phyloP scores from a whole-genome alignment of 1,140 invertebrate genomes.

The Ditylenchus dipsaci region DNA sequence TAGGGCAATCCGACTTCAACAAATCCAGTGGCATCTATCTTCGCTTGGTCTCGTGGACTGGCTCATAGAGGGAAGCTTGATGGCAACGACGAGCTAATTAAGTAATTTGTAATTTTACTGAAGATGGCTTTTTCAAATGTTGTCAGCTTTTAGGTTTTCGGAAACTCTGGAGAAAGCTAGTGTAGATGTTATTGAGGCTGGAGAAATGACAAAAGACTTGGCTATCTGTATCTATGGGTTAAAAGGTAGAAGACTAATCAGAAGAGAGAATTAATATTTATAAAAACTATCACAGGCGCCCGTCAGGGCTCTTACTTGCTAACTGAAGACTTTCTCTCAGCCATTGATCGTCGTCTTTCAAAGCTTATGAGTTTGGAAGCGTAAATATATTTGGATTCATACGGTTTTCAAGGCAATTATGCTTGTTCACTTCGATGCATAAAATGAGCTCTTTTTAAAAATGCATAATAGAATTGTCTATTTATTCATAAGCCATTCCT shows the following conservation, averaged over 20 bases:
- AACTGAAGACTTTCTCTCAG: slow-evolving; percentile 51
- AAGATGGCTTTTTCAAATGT: slow-evolving; percentile 19
- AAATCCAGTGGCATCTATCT: slow-evolving; percentile 77
- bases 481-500: no score
- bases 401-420: no score
- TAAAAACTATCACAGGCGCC: slow-evolving; percentile 14
- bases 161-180: slow-evolving; percentile 81
- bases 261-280: not conserved
- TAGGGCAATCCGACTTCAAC: slow-evolving; percentile 54
- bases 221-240: slow-evolving; percentile 91
- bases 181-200: slow-evolving; percentile 85
- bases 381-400: not conserved
- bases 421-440: no score
- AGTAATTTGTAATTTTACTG: slow-evolving; percentile 30
- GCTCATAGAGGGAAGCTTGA: slow-evolving; percentile 87
- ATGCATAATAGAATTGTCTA: no score
- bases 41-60: slow-evolving; percentile 90
- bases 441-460: no score
- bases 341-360: slow-evolving; percentile 33
- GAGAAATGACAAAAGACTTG: slow-evolving; percentile 96
- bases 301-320: slow-evolving; percentile 45
- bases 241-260: slow-evolving; percentile 24
- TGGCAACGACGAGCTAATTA: slow-evolving; percentile 66
- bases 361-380: slow-evolving; percentile 4
- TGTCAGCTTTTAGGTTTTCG: slow-evolving; percentile 44